Percentiles rank a stretch among this genome's conserved stretches.
Evolutionary conservation across 2,888 invertebrate species (phyloP).

Genomic region (Clitarchus hookeri): DNA sequence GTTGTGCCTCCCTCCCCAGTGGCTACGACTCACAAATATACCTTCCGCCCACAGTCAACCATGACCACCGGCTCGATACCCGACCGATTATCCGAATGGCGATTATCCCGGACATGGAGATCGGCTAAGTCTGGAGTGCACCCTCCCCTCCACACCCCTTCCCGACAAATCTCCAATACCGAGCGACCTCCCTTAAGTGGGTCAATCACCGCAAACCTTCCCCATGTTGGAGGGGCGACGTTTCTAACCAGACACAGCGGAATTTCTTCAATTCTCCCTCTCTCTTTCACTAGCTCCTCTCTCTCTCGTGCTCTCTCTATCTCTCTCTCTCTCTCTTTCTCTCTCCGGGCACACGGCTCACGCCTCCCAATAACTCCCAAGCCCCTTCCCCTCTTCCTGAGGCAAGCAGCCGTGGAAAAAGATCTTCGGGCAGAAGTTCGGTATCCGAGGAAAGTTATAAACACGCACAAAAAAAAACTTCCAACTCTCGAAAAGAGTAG

Average conservation of each 20-base stretch:
- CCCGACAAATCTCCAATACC: no score
- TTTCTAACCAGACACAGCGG: background rate
- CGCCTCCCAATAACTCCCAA: background rate
- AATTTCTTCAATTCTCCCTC: background rate
- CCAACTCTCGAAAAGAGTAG: background rate
- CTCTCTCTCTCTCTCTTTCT: background rate
- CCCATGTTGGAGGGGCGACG: background rate
- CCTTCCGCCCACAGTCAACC: no score
- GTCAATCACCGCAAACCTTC: background rate
- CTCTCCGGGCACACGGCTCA: background rate
- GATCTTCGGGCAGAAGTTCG: background rate
- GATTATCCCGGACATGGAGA: background rate
- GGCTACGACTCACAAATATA: no score
- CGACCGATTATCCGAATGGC: background rate
- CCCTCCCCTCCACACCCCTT: background rate
- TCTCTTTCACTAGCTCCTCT: background rate
- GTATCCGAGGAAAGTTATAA: background rate
- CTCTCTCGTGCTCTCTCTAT: background rate
- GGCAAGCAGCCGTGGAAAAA: background rate
- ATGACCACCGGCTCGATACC: background rate
- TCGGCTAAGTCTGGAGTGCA: background rate
- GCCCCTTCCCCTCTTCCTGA: background rate
- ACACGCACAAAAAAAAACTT: background rate
- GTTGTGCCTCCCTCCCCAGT: no score
- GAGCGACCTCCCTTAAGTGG: background rate